Conservation (phyloP, 2,113 vertebrate genomes). For the Elaphurus davidianus region DNA sequence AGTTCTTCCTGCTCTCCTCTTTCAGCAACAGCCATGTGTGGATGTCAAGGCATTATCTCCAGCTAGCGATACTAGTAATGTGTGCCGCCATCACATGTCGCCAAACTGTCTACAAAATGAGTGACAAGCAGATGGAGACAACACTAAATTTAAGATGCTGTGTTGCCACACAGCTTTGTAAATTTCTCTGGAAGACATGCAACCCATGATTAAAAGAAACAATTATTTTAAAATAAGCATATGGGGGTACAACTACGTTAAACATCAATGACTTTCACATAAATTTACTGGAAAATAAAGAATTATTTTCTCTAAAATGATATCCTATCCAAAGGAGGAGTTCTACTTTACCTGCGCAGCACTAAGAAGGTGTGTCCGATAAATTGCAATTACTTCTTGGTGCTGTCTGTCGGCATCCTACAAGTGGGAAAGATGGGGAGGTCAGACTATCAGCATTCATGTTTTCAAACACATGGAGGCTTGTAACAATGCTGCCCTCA, state of each 20-base stretch:
- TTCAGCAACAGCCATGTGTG: background rate
- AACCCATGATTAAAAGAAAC: constrained; percentile 53
- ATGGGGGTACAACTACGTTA: constrained; percentile 39
- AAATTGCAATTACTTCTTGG: constrained; percentile 95
- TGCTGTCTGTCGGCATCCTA: constrained; percentile 96
- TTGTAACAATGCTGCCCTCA: background rate
- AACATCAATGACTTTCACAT: constrained; percentile 31
- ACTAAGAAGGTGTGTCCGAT: constrained; percentile 96
- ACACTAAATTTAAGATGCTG: background rate
- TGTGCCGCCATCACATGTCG: background rate
- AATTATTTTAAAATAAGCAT: constrained; percentile 71
- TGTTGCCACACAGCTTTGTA: constrained; percentile 31
- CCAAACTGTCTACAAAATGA: constrained; percentile 9
- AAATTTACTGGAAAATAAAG: constrained; percentile 18
- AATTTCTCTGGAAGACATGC: constrained; percentile 53
- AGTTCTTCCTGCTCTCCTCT: background rate
- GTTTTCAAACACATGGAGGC: background rate
- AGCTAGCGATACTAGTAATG: background rate
- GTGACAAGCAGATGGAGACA: constrained; percentile 40
- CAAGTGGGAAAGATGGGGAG: background rate
- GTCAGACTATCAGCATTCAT: background rate
- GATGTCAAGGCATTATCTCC: background rate
- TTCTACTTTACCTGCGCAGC: constrained; percentile 90
- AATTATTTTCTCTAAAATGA: background rate
- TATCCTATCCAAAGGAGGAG: background rate